phyloP scores from a whole-genome alignment of 2,797 vertebrate species.

The Jordanella pulchra region DNA sequence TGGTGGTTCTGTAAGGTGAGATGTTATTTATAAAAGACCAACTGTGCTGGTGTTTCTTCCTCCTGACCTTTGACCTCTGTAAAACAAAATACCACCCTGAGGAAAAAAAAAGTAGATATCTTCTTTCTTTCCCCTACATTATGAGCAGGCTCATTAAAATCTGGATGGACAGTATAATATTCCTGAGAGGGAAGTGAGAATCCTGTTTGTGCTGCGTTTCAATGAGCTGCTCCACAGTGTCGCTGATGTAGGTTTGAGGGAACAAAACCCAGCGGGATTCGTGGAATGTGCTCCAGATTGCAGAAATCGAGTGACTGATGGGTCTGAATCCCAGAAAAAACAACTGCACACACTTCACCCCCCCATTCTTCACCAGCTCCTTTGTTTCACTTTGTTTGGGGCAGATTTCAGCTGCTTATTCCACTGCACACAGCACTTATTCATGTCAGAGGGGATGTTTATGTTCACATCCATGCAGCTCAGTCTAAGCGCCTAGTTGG shows the following conservation, averaged over 20 bases:
- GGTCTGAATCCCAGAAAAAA: conserved; percentile 53
- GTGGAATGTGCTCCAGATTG: conserved; percentile 73
- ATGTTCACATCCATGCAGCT: conserved; percentile 12
- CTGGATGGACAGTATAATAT: neutral
- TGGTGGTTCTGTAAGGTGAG: neutral
- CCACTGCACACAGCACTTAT: conserved; percentile 23
- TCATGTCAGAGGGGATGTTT: conserved; percentile 8
- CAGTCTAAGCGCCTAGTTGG: conserved; percentile 24
- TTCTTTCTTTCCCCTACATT: neutral
- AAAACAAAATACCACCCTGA: neutral
- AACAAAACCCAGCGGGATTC: conserved; percentile 76
- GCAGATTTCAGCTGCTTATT: conserved; percentile 37
- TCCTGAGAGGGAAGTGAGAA: neutral
- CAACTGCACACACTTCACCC: conserved; percentile 42
- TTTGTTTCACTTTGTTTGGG: conserved; percentile 42
- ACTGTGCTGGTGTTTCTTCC: neutral
- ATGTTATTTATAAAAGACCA: neutral
- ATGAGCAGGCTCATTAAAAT: neutral
- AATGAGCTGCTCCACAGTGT: conserved; percentile 32
- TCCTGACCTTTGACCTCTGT: neutral
- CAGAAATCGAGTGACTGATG: conserved; percentile 62
- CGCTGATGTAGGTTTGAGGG: conserved; percentile 54
- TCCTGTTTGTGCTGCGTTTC: conserved; percentile 13
- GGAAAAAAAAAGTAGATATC: neutral
- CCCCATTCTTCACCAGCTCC: neutral